Evolutionary conservation across 2,113 vertebrate species (phyloP).

Genomic region (Psittacus erithacus): DNA sequence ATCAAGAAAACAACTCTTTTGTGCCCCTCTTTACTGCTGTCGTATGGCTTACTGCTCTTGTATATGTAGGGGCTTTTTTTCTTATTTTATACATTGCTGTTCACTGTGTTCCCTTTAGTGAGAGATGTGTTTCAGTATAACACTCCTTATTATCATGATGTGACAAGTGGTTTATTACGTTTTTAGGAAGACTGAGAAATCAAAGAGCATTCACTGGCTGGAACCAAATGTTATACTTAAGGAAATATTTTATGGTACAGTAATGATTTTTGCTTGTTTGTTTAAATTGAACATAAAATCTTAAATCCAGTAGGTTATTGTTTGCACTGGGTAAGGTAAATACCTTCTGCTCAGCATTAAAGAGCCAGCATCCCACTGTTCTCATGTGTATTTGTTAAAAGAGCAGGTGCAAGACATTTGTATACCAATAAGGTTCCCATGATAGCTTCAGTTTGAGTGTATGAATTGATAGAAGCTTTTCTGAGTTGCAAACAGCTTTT

Average conservation of each 20-base stretch:
- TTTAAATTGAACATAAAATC: background rate
- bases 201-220: background rate
- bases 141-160: background rate
- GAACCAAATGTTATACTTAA: background rate
- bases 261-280: background rate
- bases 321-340: background rate
- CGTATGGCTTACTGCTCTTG: background rate
- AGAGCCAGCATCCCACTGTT: conserved; percentile 39
- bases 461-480: background rate
- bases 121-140: background rate
- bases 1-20: background rate
- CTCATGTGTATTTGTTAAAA: conserved; percentile 54
- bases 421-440: conserved; percentile 26
- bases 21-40: background rate
- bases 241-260: background rate
- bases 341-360: conserved; percentile 19
- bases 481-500: conserved; percentile 51
- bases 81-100: background rate
- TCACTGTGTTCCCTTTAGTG: background rate
- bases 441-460: conserved; percentile 34
- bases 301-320: background rate
- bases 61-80: background rate
- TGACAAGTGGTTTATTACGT: background rate
- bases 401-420: conserved; percentile 63
- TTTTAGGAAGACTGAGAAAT: background rate